Base-by-base conservation (phyloP, 1,140 invertebrate species). In the Amyelois transitella region DNA sequence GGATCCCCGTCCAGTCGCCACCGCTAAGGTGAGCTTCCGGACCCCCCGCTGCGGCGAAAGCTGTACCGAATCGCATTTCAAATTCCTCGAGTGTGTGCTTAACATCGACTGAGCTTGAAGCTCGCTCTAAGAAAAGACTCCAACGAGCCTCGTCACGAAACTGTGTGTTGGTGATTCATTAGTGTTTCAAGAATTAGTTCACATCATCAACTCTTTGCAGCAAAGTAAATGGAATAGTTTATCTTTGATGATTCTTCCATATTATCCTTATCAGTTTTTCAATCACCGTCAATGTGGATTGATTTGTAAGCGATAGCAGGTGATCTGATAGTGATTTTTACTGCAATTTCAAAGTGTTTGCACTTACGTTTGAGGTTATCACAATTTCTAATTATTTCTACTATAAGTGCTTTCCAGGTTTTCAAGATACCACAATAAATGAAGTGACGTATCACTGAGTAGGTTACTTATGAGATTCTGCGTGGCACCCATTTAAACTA, bases 1-100 rank as follows among this genome's bases (percentile, higher is more conserved):
- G 44, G 19, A 18, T 53, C 44, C 55, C 24, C 45, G 60, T 69
- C 64, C 78, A 69, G 77, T 66, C 65, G 61, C 66, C 64, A 60
- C 57, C n/a, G 17, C 53, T 72, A 64, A 79, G 78, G 78, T 81
- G 64, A 79, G 75, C 49, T 54, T 51, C 64, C 7, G 28, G 57
- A 18, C 52, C 24, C 43, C 50, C 50, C 53, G 18, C 17, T 28
- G 24, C 43, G 22, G 18, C 24, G 18, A 44, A 51, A 22, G 18
- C 43, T 18, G 25, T 17, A 10, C 14, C 44, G 7, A 32, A n/a
- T n/a, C n/a, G n/a, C n/a, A n/a, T 32, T 10, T 32, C 28, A 10
- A 32, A 32, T 32, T 32, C 10, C 28, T 32, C 12, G 28, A 6
- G n/a, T n/a, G n/a, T n/a, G n/a, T 12, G 28, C 10, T 12, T 10